A percentile compares a stretch with the other conserved stretches of the same genome.
Evolutionary conservation across 2,888 invertebrate species (phyloP).

Genomic region (Mythimna albipuncta): DNA sequence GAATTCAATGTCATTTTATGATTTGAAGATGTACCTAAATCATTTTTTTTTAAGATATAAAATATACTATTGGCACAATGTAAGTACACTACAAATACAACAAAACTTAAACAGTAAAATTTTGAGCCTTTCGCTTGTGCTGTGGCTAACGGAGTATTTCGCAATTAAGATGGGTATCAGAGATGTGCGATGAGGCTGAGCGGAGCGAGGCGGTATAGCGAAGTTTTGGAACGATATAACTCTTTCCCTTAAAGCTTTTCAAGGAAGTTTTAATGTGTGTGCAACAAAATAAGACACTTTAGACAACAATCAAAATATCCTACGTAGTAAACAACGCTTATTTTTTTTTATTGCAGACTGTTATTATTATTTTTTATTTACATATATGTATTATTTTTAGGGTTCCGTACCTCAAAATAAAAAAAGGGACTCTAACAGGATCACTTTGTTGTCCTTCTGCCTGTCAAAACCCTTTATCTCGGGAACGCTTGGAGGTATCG

Average conservation of each 20-base stretch:
- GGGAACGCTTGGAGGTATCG: too few relatives aligned
- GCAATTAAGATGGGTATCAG: not conserved
- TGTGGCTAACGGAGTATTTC: not conserved
- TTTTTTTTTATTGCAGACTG: too few relatives aligned
- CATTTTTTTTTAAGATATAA: too few relatives aligned
- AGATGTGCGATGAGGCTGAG: not conserved
- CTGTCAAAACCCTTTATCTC: too few relatives aligned
- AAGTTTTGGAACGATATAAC: not conserved
- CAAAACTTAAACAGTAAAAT: not conserved
- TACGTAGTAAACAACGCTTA: not conserved
- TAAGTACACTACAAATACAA: not conserved
- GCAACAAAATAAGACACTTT: not conserved
- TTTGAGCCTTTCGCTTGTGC: not conserved
- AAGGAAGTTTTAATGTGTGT: not conserved
- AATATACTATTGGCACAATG: too few relatives aligned
- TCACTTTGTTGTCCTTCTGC: too few relatives aligned
- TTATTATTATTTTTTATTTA: too few relatives aligned
- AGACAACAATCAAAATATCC: not conserved
- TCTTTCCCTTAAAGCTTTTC: not conserved
- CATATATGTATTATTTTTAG: too few relatives aligned
- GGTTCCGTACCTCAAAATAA: too few relatives aligned
- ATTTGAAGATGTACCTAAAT: too few relatives aligned
- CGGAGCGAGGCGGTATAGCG: not conserved
- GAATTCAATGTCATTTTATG: too few relatives aligned
- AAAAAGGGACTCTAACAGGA: too few relatives aligned